Conservation (phyloP, 2,888 invertebrate species). For the Alsophila aescularia region DNA sequence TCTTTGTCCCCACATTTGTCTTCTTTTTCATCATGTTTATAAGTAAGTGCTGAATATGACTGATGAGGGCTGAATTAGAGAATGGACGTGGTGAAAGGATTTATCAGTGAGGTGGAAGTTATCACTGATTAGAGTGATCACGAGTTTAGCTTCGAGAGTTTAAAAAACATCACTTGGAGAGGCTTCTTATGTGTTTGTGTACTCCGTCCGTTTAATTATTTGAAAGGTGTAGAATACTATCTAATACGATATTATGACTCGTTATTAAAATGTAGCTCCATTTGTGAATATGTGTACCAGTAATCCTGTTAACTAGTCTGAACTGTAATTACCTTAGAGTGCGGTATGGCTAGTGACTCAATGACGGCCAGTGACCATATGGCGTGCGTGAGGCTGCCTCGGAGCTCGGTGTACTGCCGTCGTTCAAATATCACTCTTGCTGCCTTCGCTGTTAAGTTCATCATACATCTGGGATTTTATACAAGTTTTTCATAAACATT, state of each 20-base stretch:
- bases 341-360: conserved; percentile 13
- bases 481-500: not conserved
- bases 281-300: not conserved
- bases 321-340: conserved; percentile 3
- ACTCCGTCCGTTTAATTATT: not conserved
- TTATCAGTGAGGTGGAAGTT: too few relatives aligned
- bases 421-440: not conserved
- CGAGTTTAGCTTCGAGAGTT: too few relatives aligned
- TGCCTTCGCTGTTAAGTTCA: not conserved
- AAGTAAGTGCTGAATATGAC: too few relatives aligned
- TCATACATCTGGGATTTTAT: not conserved
- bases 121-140: too few relatives aligned
- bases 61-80: too few relatives aligned
- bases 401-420: not conserved
- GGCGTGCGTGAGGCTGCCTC: conserved; percentile 40
- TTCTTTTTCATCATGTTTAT: too few relatives aligned
- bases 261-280: not conserved
- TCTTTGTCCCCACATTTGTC: too few relatives aligned
- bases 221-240: not conserved
- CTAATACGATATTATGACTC: not conserved
- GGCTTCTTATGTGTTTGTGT: too few relatives aligned
- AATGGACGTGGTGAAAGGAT: too few relatives aligned
- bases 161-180: too few relatives aligned
- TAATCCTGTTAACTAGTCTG: too few relatives aligned
- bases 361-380: conserved; percentile 65